A percentile compares a stretch with the other conserved stretches of the same genome.
These are phyloP conservation scores for Arremon brunneinucha DNA, from an alignment of 2,797 vertebrate genomes.

Conservation along the genomic window DNA sequence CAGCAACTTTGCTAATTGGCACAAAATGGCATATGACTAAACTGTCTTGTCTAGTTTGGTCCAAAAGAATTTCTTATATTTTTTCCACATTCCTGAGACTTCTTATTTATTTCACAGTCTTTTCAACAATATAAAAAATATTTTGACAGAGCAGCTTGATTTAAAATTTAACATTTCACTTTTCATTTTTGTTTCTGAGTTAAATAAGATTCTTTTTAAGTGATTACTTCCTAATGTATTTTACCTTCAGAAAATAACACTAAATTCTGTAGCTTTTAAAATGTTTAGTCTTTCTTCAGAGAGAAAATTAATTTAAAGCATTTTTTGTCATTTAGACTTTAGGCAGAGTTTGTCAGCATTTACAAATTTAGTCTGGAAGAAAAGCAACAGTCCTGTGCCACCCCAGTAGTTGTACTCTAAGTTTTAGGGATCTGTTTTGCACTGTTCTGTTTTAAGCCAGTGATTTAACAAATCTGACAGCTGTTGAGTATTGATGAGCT, in stretches of 20 bases:
- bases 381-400: not conserved
- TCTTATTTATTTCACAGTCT: not conserved
- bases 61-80: not conserved
- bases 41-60: constrained; percentile 1
- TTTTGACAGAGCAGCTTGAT: not conserved
- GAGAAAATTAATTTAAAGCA: not conserved
- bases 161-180: not conserved
- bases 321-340: not conserved
- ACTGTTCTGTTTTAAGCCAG: not conserved
- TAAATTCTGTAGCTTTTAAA: not conserved
- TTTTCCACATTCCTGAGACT: not conserved
- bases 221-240: not conserved
- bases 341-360: not conserved
- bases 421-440: not conserved
- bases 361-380: not conserved
- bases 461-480: not conserved
- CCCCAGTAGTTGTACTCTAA: not conserved
- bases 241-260: not conserved
- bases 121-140: not conserved
- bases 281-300: not conserved
- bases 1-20: constrained; percentile 69
- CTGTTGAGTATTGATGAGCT: not conserved
- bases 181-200: not conserved
- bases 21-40: constrained; percentile 54
- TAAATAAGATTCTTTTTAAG: not conserved